A percentile compares a stretch with the other conserved stretches of the same genome.
phyloP scores from a whole-genome alignment of 2,113 vertebrate species.

The Bostrychus sinensis region DNA sequence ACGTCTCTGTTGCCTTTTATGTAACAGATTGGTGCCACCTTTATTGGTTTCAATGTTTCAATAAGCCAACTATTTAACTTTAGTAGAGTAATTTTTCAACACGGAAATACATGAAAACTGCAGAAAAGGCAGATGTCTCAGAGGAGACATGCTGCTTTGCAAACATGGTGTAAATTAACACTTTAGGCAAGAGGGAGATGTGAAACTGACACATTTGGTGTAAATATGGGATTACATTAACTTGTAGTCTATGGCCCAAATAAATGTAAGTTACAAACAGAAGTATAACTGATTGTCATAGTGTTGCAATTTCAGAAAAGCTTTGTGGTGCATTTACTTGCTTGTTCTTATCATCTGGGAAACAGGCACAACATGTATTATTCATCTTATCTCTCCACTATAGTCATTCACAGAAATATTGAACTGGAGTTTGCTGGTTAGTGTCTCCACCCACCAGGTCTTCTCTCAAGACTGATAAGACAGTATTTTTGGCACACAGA shows the following conservation, averaged over 20 bases:
- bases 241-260: background rate
- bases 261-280: background rate
- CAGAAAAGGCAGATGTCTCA: too few species aligned
- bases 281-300: background rate
- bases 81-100: too few species aligned
- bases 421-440: slow-evolving; percentile 22
- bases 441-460: slow-evolving; percentile 37
- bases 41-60: too few species aligned
- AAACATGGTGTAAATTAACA: too few species aligned
- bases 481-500: slow-evolving; percentile 43
- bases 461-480: slow-evolving; percentile 46
- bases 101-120: too few species aligned
- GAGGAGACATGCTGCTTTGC: too few species aligned
- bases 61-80: too few species aligned
- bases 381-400: slow-evolving; percentile 47
- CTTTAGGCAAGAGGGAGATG: background rate
- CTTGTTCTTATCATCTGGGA: slow-evolving; percentile 60
- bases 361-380: slow-evolving; percentile 49
- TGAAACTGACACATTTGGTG: background rate
- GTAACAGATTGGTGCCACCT: too few species aligned
- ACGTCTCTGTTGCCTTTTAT: too few species aligned
- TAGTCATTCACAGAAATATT: slow-evolving; percentile 36
- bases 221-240: background rate
- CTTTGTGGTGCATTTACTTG: slow-evolving; percentile 9
- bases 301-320: slow-evolving; percentile 24